Evolutionary conservation across 1,140 invertebrate genomes (phyloP).

Genomic region (Cephus cinctus): DNA sequence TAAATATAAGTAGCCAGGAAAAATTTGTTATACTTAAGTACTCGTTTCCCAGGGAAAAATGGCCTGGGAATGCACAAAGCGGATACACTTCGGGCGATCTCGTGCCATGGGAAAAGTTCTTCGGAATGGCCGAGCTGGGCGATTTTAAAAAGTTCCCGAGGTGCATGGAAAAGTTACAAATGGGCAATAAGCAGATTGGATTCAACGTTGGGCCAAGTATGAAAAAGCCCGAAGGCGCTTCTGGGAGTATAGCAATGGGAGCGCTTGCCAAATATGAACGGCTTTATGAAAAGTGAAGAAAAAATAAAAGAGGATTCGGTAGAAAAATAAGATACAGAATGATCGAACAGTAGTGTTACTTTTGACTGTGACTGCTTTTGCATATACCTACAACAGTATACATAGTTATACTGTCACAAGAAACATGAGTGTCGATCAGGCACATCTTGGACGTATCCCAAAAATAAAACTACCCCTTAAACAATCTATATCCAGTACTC

Average conservation of each 20-base stretch:
- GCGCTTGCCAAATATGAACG: slow-evolving; percentile 35
- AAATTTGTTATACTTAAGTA: neutral
- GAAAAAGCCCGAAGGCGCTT: neutral
- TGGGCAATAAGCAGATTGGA: slow-evolving; percentile 41
- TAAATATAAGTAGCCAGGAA: too few species aligned
- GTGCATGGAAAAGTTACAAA: slow-evolving; percentile 29
- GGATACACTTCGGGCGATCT: slow-evolving; percentile 13
- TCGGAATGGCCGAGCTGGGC: slow-evolving; percentile 9
- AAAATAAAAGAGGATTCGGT: too few species aligned
- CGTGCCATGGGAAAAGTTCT: slow-evolving; percentile 19
- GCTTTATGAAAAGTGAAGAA: too few species aligned
- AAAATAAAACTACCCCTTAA: too few species aligned
- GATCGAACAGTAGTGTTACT: too few species aligned
- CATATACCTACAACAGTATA: too few species aligned
- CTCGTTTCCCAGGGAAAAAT: slow-evolving; percentile 2
- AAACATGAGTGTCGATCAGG: too few species aligned
- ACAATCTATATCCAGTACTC: too few species aligned
- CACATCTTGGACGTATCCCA: too few species aligned
- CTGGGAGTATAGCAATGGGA: slow-evolving; percentile 11
- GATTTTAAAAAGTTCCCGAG: slow-evolving; percentile 2
- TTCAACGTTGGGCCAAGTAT: slow-evolving; percentile 17
- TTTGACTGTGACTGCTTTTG: too few species aligned
- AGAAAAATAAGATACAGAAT: too few species aligned
- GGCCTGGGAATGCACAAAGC: neutral
- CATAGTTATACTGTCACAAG: too few species aligned